Evolutionary conservation across 2,797 vertebrate species (phyloP).

Genomic region (Pangasius djambal): DNA sequence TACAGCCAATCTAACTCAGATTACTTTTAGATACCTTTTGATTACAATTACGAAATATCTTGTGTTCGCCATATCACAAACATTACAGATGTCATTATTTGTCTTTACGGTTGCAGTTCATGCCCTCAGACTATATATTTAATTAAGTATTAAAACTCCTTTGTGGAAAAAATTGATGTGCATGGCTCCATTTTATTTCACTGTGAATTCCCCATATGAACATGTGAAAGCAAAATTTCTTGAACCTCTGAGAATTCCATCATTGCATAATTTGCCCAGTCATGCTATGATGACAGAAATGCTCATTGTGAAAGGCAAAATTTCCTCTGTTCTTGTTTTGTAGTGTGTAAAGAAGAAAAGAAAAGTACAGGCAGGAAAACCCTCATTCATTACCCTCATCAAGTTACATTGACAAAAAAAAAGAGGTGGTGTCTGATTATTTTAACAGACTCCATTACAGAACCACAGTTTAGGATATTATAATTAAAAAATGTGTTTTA

Average conservation of each 20-base stretch:
- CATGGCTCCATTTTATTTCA: background rate
- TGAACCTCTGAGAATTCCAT: conserved; percentile 4
- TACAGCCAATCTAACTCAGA: background rate
- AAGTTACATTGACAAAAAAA: background rate
- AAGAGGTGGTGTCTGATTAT: background rate
- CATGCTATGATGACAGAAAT: conserved; percentile 9
- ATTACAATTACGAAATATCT: background rate
- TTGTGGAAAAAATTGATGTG: background rate
- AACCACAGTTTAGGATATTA: background rate
- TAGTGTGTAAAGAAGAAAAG: background rate
- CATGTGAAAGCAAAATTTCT: background rate
- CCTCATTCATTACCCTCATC: background rate
- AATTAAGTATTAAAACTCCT: background rate
- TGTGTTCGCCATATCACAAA: background rate
- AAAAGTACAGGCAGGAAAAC: background rate
- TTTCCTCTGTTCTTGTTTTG: conserved; percentile 32
- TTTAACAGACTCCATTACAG: background rate
- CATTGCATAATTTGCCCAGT: conserved; percentile 34
- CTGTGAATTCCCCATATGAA: background rate
- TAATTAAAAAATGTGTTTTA: background rate
- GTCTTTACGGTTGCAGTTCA: background rate
- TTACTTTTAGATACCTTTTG: background rate
- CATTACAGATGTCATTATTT: background rate
- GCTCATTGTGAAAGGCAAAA: background rate
- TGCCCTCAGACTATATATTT: background rate